Evolutionary conservation across 1,140 invertebrate genomes (phyloP), one percentile per base, ranked within the genome.

Genomic region (Lepeophtheirus salmonis): DNA sequence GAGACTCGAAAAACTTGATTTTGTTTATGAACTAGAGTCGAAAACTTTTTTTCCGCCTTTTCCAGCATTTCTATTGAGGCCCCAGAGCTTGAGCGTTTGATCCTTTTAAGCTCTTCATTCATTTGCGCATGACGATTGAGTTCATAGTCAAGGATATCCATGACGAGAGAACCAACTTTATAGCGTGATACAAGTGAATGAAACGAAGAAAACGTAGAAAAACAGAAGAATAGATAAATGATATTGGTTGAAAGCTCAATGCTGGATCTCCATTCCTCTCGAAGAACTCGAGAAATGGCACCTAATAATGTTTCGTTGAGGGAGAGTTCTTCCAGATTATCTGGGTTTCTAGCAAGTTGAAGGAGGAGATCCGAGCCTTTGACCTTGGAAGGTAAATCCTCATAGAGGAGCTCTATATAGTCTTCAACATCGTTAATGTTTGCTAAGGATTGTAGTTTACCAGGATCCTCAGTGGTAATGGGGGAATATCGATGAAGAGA

Each of bases 221-320:
- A 94, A 70, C 89, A 95, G 69, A 94, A 91, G 74, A 97, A 98
- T 64, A 89, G 87, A 69, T 91, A 91, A 63, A 96, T 83, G 68
- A 98, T 90, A 71, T 96, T 95, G 65, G 87, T 95, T 59, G 89
- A 91, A 23, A 98, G 72, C 71, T 97, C 91, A 66, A 96, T 83
- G 70, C 89, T 96, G 68, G 86, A 83, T 73, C 85, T 87, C 83
- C 90, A 97, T 74, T 98, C 94, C 76, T 99, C 95, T 66, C 92
- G 77, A 41, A 97, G 72, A 22, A 97, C 89, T 68, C 95, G 77
- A 3, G 89, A 86, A 61, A 99, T 73, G 53, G 92, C 94, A 75
- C 89, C 92, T 17, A 97, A 74, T 21, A 96, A 77, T n/a, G 89
- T 88, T 75, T 98, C 88, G 79, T 94, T 92, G 72, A 84, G 83